Conservation (phyloP, 2,113 vertebrate genomes). For the Equus quagga region DNA sequence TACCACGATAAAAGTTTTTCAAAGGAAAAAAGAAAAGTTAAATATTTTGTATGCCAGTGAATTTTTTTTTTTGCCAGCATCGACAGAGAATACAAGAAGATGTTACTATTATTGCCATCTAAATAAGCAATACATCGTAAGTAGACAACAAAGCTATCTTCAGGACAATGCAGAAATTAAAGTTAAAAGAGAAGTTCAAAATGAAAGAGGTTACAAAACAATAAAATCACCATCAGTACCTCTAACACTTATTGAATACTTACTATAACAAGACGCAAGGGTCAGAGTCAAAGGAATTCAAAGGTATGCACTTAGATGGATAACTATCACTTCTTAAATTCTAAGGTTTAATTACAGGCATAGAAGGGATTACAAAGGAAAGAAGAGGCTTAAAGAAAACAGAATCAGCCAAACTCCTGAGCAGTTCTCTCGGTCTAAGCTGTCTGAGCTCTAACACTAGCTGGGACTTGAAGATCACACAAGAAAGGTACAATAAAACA, state of each 20-base stretch:
- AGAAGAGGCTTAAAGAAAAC: neutral
- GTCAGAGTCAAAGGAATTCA: neutral
- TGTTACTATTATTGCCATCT: neutral
- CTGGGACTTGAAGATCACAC: neutral
- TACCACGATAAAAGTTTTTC: neutral
- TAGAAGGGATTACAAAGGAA: neutral
- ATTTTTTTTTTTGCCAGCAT: neutral
- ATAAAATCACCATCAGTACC: neutral
- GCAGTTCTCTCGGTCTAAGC: neutral
- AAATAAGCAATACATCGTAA: neutral
- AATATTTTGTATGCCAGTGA: neutral
- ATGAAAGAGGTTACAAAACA: neutral
- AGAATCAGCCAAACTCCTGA: neutral
- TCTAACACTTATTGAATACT: neutral
- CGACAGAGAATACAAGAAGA: neutral
- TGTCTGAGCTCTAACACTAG: neutral
- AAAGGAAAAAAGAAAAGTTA: neutral
- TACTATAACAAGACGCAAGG: neutral
- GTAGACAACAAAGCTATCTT: neutral
- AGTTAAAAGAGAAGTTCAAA: neutral
- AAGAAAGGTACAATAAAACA: neutral
- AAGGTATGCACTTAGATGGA: neutral
- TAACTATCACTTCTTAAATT: conserved; percentile 39
- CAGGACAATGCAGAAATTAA: neutral
- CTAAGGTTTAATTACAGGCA: neutral